A percentile compares a stretch with the other conserved stretches of the same genome.
Conservation (phyloP, 2,888 invertebrate species). For the Acleris cristana region DNA sequence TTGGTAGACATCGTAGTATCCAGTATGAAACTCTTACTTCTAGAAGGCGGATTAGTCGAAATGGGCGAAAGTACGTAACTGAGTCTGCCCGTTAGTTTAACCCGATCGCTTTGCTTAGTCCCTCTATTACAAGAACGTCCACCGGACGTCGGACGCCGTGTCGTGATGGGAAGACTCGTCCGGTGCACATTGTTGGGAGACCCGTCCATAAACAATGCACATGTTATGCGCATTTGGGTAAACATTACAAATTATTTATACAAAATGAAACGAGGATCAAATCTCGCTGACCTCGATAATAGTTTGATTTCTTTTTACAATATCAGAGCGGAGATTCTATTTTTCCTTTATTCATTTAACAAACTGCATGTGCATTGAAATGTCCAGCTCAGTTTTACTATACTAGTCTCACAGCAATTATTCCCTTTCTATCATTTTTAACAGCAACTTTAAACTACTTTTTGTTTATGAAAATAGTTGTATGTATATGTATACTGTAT, state of each 20-base stretch:
- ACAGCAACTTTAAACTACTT: conserved; percentile 18
- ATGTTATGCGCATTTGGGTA: no score
- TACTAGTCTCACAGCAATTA: not conserved
- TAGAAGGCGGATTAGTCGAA: conserved; percentile 75
- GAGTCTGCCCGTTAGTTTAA: conserved; percentile 32
- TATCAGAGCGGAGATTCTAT: conserved; percentile 18
- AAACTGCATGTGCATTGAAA: conserved; percentile 7
- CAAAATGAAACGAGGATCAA: no score
- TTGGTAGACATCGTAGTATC: conserved; percentile 25
- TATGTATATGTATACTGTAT: conserved; percentile 23
- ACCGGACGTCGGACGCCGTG: conserved; percentile 9
- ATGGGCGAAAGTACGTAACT: conserved; percentile 62
- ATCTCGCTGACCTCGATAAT: not conserved
- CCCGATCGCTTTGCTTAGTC: conserved; percentile 4
- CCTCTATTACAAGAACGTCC: conserved; percentile 1
- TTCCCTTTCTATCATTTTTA: not conserved
- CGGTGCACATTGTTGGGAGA: conserved; percentile 1
- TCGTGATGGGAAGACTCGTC: conserved; percentile 1
- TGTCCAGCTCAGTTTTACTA: conserved; percentile 11
- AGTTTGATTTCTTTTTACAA: not conserved
- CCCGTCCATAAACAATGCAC: conserved; percentile 20
- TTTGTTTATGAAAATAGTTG: conserved; percentile 33
- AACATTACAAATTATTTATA: no score
- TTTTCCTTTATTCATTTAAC: no score
- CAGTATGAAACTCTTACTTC: conserved; percentile 59